Percentiles rank a stretch among this genome's conserved stretches.
These are phyloP conservation scores for Sitta europaea DNA, from an alignment of 2,113 vertebrate species.

Conservation along the genomic window DNA sequence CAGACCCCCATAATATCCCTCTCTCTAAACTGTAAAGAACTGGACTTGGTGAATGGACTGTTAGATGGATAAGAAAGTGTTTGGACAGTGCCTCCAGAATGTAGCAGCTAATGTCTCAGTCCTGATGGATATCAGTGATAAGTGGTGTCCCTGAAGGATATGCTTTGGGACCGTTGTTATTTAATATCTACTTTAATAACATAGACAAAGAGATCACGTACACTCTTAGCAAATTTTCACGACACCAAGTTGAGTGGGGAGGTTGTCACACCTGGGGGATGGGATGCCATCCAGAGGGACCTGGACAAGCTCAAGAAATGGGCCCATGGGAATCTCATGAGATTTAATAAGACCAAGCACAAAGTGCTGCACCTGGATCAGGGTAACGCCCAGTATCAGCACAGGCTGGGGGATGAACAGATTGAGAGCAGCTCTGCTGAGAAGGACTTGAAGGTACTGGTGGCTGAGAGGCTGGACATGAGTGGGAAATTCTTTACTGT, in stretches of 20 bases:
- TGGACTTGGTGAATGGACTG: neutral
- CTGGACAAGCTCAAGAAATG: neutral
- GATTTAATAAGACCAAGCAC: neutral
- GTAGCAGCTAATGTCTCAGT: neutral
- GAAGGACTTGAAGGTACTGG: neutral
- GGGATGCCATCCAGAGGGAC: neutral
- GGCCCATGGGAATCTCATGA: neutral
- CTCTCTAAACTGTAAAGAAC: neutral
- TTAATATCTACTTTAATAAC: neutral
- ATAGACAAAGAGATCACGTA: neutral
- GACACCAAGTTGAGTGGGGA: neutral
- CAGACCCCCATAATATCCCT: neutral
- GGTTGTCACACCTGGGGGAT: neutral
- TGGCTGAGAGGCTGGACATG: neutral
- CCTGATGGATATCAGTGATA: neutral
- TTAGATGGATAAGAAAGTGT: neutral
- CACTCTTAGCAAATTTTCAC: neutral
- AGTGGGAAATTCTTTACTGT: neutral
- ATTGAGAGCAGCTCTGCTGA: fast-evolving
- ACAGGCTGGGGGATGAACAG: neutral
- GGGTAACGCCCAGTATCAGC: fast-evolving
- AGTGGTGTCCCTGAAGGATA: neutral
- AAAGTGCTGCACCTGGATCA: neutral
- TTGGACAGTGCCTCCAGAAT: neutral
- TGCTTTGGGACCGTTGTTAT: fast-evolving